Percentiles rank a stretch among this genome's conserved stretches.
Evolutionary conservation across 2,888 invertebrate genomes (phyloP).

Genomic region (Mythimna albipuncta): DNA sequence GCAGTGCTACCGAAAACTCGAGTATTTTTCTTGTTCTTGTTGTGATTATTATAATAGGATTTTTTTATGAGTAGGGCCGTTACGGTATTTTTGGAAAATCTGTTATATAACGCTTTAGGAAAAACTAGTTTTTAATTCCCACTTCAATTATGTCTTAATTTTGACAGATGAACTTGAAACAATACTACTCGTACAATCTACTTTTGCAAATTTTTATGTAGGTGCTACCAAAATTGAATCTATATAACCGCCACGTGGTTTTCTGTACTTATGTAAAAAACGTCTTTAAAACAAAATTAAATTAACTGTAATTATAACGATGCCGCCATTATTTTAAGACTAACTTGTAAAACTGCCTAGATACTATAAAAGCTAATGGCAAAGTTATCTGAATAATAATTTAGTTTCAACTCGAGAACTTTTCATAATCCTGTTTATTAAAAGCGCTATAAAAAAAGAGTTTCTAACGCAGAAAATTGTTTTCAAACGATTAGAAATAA

Average conservation of each 20-base stretch:
- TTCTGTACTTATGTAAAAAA: background rate
- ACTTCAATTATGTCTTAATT: no score
- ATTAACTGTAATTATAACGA: background rate
- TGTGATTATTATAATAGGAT: background rate
- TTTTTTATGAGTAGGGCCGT: background rate
- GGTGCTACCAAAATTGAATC: background rate
- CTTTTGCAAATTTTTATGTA: background rate
- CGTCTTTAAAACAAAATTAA: background rate
- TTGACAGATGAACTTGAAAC: no score
- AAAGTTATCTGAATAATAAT: slow-evolving; percentile 11
- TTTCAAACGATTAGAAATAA: slow-evolving; percentile 7
- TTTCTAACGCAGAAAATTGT: slow-evolving; percentile 10
- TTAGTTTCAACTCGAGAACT: slow-evolving; percentile 8
- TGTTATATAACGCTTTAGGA: background rate
- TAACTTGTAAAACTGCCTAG: slow-evolving; percentile 12
- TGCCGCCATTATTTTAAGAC: background rate
- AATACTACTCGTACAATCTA: background rate
- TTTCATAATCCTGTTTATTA: slow-evolving; percentile 27
- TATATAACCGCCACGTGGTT: background rate
- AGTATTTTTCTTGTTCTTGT: slow-evolving; percentile 14
- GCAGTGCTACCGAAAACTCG: slow-evolving; percentile 41
- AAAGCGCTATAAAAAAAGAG: slow-evolving; percentile 5
- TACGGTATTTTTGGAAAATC: background rate
- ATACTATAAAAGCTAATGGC: slow-evolving; percentile 16
- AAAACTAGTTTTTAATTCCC: no score